Conservation (phyloP, 1,140 invertebrate species). For the Drosophila tsacasi region DNA sequence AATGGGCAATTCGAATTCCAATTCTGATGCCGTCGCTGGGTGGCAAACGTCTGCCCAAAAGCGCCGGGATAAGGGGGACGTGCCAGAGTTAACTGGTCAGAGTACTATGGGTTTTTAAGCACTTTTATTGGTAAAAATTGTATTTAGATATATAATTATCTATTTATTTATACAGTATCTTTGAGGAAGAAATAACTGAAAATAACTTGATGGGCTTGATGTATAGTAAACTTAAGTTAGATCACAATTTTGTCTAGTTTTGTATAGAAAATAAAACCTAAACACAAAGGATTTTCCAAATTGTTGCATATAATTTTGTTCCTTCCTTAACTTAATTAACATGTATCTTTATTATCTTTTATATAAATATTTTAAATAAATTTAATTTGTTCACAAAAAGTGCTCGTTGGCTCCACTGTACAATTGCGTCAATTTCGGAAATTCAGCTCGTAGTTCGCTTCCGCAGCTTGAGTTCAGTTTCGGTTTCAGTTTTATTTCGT, state of each 20-base stretch:
- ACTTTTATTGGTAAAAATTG: not conserved
- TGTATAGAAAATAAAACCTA: not conserved
- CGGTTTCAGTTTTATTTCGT: constrained; percentile 23
- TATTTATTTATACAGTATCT: not conserved
- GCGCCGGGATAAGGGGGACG: constrained; percentile 10
- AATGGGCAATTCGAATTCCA: constrained; percentile 77
- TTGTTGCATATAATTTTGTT: not conserved
- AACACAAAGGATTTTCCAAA: not conserved
- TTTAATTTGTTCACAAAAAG: not conserved
- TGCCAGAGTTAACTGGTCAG: constrained; percentile 37
- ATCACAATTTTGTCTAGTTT: not conserved
- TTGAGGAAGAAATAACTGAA: not conserved
- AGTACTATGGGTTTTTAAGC: not conserved
- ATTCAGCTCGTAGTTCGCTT: constrained; percentile 16
- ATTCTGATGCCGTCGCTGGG: constrained; percentile 56
- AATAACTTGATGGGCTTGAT: not conserved
- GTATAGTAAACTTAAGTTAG: not conserved
- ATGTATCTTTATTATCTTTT: too few relatives aligned
- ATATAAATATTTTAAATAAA: not conserved
- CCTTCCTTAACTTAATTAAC: too few relatives aligned
- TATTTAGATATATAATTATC: not conserved
- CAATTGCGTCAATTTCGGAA: constrained; percentile 33
- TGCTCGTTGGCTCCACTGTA: not conserved
- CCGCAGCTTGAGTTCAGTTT: constrained; percentile 15
- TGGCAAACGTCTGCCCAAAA: constrained; percentile 27